Base-by-base conservation (phyloP, 2,888 invertebrate genomes). In the Galeruca laticollis region DNA sequence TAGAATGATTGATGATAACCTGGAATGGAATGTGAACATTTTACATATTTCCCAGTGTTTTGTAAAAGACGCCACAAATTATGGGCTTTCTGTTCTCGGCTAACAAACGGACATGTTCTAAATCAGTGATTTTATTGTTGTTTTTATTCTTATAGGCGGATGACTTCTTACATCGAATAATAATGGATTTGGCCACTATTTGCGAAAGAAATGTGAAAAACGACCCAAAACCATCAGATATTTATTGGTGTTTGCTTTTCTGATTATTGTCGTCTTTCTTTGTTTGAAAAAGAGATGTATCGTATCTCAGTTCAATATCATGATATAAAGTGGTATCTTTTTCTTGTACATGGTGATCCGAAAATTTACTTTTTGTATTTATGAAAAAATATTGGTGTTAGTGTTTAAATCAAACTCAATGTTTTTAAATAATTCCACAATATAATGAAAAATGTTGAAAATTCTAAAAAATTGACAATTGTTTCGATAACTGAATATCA, bases 1-100 rank as follows among this genome's bases (percentile, higher is more conserved):
- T 47, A 49, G 51, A 61, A 64, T 65, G 73, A 71, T 71, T 69
- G 65, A 73, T 71, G 71, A 68, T 61, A 68, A 61, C 57, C 40
- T 51, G 68, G 67, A 65, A 66, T 56, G 20, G 61, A 70, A 49
- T 60, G 66, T 65, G 70, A 73, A 73, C 68, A 70, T 56, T 69
- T 69, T 60, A 61, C 61, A 33, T 20, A 61, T 67, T 68, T 63
- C 47, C 47, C 21, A 13, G 35, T 37, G n/a, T 67, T 67, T 61
- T 64, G 26, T 49, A 56, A 51, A 15, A 65, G 72, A 52, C 69
- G 60, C 57, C 18, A 52, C 62, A 64, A 73, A 65, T 65, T 57
- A 57, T 57, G 13, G 57, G n/a, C n/a, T 31, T 47, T 57, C 65
- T 47, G 64, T 68, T 71, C 37, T 40, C 60, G 54, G 60, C 37